These are phyloP conservation scores for Zeus faber DNA, from an alignment of 2,113 vertebrate species.

Conservation along the genomic window DNA sequence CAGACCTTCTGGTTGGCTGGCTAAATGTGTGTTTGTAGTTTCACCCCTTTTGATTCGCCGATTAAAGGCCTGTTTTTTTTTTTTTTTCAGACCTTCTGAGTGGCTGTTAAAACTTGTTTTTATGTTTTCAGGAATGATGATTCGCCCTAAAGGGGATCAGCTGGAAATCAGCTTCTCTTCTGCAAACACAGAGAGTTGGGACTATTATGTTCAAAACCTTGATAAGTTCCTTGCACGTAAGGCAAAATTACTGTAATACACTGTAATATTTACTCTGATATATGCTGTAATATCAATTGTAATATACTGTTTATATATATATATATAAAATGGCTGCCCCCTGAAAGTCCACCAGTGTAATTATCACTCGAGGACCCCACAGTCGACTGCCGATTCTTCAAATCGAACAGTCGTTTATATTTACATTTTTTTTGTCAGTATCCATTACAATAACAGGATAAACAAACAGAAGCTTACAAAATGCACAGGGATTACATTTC, in stretches of 20 bases:
- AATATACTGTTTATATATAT: too few species aligned
- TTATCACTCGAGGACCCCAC: not conserved
- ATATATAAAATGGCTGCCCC: too few species aligned
- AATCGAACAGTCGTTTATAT: not conserved
- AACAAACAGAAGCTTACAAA: too few species aligned
- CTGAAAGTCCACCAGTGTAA: too few species aligned
- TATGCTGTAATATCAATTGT: too few species aligned
- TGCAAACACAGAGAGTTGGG: constrained; percentile 44
- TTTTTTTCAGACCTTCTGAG: not conserved
- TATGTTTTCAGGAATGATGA: constrained; percentile 63
- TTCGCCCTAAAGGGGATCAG: constrained; percentile 59
- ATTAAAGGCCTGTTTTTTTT: not conserved
- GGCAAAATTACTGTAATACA: constrained; percentile 2
- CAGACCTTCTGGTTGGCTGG: not conserved
- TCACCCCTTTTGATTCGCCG: not conserved
- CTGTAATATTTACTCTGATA: not conserved
- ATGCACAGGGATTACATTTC: too few species aligned
- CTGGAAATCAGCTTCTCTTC: constrained; percentile 51
- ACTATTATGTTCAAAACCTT: constrained; percentile 39
- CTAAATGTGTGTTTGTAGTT: too few species aligned
- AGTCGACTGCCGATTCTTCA: not conserved
- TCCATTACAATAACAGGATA: too few species aligned
- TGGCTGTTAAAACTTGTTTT: too few species aligned
- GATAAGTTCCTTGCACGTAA: constrained; percentile 55
- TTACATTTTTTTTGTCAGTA: too few species aligned